Conservation (phyloP, 2,888 invertebrate genomes). For the Xestoiulus laeticollis region DNA sequence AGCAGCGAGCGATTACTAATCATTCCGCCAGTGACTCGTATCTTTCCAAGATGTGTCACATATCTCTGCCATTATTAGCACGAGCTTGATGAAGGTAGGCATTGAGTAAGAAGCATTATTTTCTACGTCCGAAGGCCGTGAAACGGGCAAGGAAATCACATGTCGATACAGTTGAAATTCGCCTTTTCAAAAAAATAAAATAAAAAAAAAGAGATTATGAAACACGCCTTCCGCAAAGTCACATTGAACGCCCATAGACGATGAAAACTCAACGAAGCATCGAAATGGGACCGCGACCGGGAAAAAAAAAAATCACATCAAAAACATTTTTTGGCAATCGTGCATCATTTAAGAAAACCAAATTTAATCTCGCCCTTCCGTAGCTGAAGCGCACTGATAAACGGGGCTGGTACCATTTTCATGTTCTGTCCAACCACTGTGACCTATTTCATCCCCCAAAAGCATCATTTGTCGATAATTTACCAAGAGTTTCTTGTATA, state of each 20-base stretch:
- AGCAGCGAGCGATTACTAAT: not conserved
- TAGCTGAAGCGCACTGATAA: not conserved
- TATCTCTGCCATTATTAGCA: slow-evolving; percentile 21
- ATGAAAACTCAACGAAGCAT: not conserved
- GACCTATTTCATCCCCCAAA: not conserved
- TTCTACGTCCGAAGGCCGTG: not conserved
- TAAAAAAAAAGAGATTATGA: not conserved
- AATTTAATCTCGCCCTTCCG: not conserved
- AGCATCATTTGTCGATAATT: slow-evolving; percentile 22
- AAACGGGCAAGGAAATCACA: not conserved
- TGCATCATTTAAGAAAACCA: not conserved
- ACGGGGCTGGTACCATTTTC: not conserved
- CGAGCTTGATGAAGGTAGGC: not conserved
- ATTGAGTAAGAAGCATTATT: slow-evolving; percentile 6
- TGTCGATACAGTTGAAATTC: not conserved
- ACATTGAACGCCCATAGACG: not conserved
- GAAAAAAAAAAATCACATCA: not conserved
- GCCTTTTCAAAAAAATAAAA: not conserved
- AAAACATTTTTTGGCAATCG: slow-evolving; percentile 32
- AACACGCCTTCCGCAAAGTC: slow-evolving; percentile 6
- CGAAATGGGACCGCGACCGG: not conserved
- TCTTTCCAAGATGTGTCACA: slow-evolving; percentile 18
- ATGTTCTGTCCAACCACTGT: not conserved
- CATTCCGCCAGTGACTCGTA: slow-evolving; percentile 20
- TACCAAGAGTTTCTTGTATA: not conserved